Base-by-base conservation (phyloP, 1,140 invertebrate genomes). In the Pomacea maculata region DNA sequence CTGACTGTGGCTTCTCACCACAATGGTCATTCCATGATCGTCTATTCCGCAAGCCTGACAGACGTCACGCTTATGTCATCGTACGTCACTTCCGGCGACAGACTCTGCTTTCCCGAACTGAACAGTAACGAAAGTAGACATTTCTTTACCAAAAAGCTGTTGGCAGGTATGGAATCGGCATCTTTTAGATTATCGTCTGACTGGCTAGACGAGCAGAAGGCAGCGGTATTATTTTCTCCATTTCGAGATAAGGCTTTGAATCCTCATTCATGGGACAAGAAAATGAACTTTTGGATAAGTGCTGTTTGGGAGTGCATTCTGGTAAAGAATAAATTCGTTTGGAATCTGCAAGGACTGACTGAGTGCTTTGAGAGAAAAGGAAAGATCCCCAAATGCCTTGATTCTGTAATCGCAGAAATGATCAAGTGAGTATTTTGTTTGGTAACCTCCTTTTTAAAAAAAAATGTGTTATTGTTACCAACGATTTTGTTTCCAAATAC, bases 141-240 rank as follows among this genome's bases (percentile, higher is more conserved):
- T 17, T 14, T 67, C 57, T 14, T 61, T 14, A 61, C 11, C 15
- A 61, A 17, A 61, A 14, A 14, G 1, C 9, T 61, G 57, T 14
- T 61, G 57, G 57, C 57, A 61, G 57, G 57, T 61, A 52, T 72
- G 34, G 17, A 54, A 64, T 80, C 74, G 54, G 67, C 8, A 76
- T 79, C 64, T 64, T 65, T 19, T n/a, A 15, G 29, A 21, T 34
- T 77, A 15, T 83, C 85, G 71, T 78, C 79, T 78, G 83, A 85
- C 19, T 88, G 88, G 87, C 45, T 78, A 25, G 86, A 89, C 81
- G 88, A 89, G 57, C 80, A 86, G 64, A 86, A 83, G 78, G 88
- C 88, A 85, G 83, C 84, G n/a, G 88, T 89, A 55, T 81, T 89
- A 80, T 89, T 88, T 87, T 83, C 88, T 54, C 86, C 87, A 7